Evolutionary conservation across 2,113 vertebrate species (phyloP).

Genomic region (Pygoscelis antarcticus): DNA sequence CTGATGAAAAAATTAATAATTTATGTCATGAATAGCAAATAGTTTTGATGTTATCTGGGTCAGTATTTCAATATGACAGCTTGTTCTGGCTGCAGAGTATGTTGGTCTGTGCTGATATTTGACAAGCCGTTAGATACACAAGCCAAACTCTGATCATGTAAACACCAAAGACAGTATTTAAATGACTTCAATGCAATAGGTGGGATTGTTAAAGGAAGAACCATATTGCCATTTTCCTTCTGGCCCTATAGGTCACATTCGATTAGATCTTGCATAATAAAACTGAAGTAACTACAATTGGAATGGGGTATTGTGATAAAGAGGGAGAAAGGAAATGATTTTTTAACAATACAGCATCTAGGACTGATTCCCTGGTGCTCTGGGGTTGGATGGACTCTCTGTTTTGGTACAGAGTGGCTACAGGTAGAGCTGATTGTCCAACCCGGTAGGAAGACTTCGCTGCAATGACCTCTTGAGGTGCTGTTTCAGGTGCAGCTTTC

Average conservation of each 20-base stretch:
- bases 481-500: background rate
- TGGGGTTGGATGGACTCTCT: background rate
- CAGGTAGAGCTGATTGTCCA: background rate
- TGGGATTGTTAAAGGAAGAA: background rate
- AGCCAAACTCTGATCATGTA: background rate
- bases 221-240: background rate
- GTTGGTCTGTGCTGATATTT: background rate
- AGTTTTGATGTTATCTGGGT: slow-evolving; percentile 1
- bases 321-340: background rate
- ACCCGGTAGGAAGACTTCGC: rapidly evolving
- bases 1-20: slow-evolving; percentile 21
- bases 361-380: background rate
- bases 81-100: background rate
- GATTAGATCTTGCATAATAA: background rate
- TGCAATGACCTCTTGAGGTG: background rate
- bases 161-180: background rate
- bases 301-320: background rate
- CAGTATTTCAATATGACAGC: background rate
- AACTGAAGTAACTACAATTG: background rate
- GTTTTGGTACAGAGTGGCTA: background rate
- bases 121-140: background rate
- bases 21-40: background rate
- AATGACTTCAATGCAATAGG: background rate
- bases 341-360: background rate
- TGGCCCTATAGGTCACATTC: background rate